These are phyloP conservation scores for Promerops cafer DNA, from an alignment of 2,113 vertebrate genomes.

Conservation along the genomic window DNA sequence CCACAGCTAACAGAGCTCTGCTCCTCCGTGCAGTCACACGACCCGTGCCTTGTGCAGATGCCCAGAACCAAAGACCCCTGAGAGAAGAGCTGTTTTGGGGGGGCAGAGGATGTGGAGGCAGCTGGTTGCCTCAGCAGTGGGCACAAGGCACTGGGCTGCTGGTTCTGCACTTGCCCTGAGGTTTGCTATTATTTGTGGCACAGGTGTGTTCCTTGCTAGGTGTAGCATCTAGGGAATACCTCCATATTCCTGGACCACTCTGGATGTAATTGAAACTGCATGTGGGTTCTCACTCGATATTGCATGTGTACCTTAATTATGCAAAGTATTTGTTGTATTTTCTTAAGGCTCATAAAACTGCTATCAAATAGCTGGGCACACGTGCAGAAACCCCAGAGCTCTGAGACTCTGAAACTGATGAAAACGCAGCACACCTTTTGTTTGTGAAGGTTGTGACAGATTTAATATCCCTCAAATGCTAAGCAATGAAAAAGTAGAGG, in stretches of 20 bases:
- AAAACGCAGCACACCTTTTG: not conserved
- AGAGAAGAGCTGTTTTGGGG: not conserved
- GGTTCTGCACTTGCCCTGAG: not conserved
- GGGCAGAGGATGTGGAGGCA: not conserved
- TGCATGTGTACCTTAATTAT: not conserved
- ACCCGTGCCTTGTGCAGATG: not conserved
- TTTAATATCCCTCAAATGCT: not conserved
- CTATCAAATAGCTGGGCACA: not conserved
- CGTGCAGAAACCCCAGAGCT: not conserved
- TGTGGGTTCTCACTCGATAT: not conserved
- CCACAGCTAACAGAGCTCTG: not conserved
- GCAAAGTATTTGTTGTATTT: not conserved
- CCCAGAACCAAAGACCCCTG: not conserved
- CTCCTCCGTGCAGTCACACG: not conserved
- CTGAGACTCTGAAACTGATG: not conserved
- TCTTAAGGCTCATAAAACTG: not conserved
- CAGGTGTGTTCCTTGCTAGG: not conserved
- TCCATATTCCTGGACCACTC: not conserved
- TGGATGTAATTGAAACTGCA: not conserved
- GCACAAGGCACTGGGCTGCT: not conserved
- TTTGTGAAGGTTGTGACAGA: not conserved
- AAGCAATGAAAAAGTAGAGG: not conserved
- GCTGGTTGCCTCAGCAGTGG: not conserved
- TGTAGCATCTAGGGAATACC: not conserved
- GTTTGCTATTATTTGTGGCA: not conserved